These are phyloP conservation scores for Tethea ocularis DNA, from an alignment of 2,888 invertebrate genomes.

Conservation along the genomic window DNA sequence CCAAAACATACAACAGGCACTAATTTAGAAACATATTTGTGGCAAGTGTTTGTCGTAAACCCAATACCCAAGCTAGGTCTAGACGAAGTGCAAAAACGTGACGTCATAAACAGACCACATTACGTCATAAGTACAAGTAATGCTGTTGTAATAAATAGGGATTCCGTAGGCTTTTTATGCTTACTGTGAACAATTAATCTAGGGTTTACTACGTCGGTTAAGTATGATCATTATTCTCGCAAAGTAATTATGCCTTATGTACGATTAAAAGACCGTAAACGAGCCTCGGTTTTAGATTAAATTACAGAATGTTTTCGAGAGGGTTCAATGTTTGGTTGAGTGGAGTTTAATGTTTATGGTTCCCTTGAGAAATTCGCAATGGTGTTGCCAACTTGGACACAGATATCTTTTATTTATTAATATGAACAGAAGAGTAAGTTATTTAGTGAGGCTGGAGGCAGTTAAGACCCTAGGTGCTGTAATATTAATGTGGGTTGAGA, in stretches of 20 bases:
- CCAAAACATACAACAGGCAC: not conserved
- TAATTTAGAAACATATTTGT: not conserved
- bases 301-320: constrained; percentile 5
- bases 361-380: not conserved
- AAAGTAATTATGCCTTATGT: constrained; percentile 13
- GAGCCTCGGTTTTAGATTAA: constrained; percentile 7
- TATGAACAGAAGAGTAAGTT: too few relatives aligned
- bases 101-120: constrained; percentile 3
- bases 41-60: not conserved
- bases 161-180: constrained; percentile 14
- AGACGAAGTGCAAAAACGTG: constrained; percentile 3
- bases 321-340: not conserved
- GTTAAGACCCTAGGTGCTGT: too few relatives aligned
- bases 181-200: constrained; percentile 16
- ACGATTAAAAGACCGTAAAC: constrained; percentile 12
- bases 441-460: too few relatives aligned
- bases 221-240: constrained; percentile 17
- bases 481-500: too few relatives aligned
- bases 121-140: constrained; percentile 1
- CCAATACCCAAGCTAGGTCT: not conserved
- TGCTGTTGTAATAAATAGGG: not conserved
- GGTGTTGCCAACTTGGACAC: not conserved
- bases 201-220: constrained; percentile 14
- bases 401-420: not conserved
- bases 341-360: not conserved